Conservation (phyloP, 1,140 invertebrate genomes). For the Bombus confusus region DNA sequence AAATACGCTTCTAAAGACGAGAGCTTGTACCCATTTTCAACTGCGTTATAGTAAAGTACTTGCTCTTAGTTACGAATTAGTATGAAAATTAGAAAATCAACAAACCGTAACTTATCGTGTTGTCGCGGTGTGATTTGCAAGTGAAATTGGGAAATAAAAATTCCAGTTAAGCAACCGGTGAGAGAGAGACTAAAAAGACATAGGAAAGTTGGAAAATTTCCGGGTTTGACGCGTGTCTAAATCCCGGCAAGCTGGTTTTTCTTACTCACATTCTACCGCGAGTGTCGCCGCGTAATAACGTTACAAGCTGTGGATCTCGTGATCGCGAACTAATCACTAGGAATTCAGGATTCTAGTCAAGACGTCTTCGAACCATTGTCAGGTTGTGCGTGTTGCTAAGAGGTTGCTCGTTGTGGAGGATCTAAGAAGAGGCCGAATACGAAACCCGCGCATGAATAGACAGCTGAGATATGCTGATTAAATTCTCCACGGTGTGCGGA, state of each 20-base stretch:
- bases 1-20: no score
- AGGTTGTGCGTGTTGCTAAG: not conserved
- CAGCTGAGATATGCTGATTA: conserved; percentile 64
- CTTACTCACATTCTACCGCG: not conserved
- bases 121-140: no score
- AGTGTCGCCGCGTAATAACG: not conserved
- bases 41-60: no score
- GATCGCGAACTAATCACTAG: not conserved
- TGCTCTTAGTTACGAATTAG: no score
- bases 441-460: conserved; percentile 47
- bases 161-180: no score
- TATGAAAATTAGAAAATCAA: no score
- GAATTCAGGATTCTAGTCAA: not conserved
- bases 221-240: not conserved
- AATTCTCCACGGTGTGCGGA: conserved; percentile 56
- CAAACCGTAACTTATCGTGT: no score
- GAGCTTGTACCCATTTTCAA: no score
- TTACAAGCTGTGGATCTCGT: not conserved
- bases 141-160: no score
- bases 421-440: conserved; percentile 20
- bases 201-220: no score
- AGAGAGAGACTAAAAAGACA: no score
- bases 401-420: conserved; percentile 19
- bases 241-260: not conserved
- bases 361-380: not conserved